Conservation (phyloP, 2,113 vertebrate genomes). For the Corythornis madagascariensis region DNA sequence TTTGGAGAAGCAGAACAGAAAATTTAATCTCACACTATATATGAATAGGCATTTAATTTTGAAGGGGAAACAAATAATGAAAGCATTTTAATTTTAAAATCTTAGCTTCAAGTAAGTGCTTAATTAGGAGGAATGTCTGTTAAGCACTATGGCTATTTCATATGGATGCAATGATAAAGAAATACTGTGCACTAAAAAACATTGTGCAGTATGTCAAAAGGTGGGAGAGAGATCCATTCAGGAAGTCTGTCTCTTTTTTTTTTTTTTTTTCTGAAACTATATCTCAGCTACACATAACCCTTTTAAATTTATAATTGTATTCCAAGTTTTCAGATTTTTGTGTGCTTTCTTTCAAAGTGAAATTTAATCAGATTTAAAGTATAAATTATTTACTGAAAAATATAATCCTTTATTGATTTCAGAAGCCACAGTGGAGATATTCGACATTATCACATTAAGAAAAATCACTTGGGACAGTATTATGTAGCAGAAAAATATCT, state of each 20-base stretch:
- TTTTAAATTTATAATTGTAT: neutral
- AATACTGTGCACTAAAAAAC: neutral
- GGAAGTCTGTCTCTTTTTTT: neutral
- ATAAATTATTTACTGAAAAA: neutral
- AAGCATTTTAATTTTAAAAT: neutral
- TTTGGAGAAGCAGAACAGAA: neutral
- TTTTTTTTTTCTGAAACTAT: neutral
- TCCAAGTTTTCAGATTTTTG: neutral
- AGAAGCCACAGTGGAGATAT: slow-evolving; percentile 70
- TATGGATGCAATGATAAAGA: neutral
- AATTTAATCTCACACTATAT: neutral
- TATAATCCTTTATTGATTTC: slow-evolving; percentile 9
- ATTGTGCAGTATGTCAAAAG: neutral
- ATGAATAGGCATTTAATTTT: neutral
- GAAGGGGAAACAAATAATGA: neutral
- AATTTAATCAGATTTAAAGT: neutral
- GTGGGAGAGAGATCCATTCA: neutral
- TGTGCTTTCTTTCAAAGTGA: neutral
- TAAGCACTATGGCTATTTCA: neutral
- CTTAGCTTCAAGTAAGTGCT: neutral
- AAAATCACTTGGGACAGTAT: slow-evolving; percentile 73
- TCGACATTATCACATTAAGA: slow-evolving; percentile 88
- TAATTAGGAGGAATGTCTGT: neutral
- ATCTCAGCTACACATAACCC: neutral
- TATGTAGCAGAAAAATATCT: slow-evolving; percentile 84